Evolutionary conservation across 64 coral and sea anemone species (phyloP), one percentile per base, ranked within the genome.

Genomic region (Montipora foliosa): DNA sequence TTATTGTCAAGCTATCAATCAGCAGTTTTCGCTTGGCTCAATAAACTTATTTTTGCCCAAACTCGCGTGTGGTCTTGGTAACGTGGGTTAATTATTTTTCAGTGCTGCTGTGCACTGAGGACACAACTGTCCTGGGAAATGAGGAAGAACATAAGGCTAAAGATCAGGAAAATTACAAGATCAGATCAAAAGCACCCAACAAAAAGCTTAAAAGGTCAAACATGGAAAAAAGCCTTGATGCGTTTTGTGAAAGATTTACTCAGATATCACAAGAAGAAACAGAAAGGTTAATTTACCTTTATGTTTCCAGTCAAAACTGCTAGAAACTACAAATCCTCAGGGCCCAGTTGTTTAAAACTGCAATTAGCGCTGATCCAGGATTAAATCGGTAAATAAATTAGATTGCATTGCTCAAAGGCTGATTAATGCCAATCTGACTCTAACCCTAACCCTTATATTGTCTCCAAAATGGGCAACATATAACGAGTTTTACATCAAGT

Each of bases 61-160:
- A 73, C 69, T 73, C 1, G 15, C 21, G 69, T 73, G 69, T 73
- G 1, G 69, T 73, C 69, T 73, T 73, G 69, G 69, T 73, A 73
- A 73, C 69, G 24, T 73, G 69, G 69, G 69, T 73, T 64, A 16
- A 64, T 64, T 16, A 64, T 64, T 64, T 64, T 64, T 16, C 25
- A 64, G 60, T 64, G 60, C 10, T 24, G 71, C 71, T 74, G 71
- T 74, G 71, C 20, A 21, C 71, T 74, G 71, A 74, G 71, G 71
- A 74, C 71, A 74, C 71, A 74, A 74, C 71, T 74, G 20, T 74
- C 17, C 71, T 21, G 71, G 71, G 20, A 74, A 74, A 74, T 74
- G 71, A 74, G 71, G 71, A 74, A 74, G 71, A 74, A 74, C 71
- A 74, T 74, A 74, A 74, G 71, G 17, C 71, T 74, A 74, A 74